Evolutionary conservation across 2,113 vertebrate genomes (phyloP).

Genomic region (Quiscalus mexicanus): DNA sequence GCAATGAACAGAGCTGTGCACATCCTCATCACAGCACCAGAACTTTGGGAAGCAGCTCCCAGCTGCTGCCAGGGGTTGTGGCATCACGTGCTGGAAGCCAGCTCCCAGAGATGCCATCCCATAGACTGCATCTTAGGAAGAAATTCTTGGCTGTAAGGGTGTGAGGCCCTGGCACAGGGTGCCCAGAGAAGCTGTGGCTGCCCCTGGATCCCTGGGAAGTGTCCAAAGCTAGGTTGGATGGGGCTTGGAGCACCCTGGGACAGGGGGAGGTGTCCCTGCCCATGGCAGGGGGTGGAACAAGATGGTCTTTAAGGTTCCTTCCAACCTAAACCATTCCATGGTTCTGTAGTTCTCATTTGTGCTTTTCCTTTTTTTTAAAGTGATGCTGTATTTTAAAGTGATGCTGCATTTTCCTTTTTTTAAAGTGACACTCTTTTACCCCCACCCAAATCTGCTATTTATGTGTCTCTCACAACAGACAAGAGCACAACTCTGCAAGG

Average conservation of each 20-base stretch:
- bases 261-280: not conserved
- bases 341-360: not conserved
- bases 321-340: not conserved
- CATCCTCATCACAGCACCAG: not conserved
- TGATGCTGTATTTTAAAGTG: not conserved
- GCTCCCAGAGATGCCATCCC: not conserved
- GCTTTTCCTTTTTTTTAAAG: not conserved
- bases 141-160: not conserved
- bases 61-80: not conserved
- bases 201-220: not conserved
- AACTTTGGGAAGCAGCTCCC: not conserved
- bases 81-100: not conserved
- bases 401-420: not conserved
- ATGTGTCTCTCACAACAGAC: not conserved
- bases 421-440: not conserved
- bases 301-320: not conserved
- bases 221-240: accelerated
- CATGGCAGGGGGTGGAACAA: accelerated
- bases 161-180: accelerated
- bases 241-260: not conserved
- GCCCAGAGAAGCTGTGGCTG: not conserved
- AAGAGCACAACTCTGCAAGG: not conserved
- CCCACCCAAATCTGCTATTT: not conserved
- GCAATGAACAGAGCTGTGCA: not conserved
- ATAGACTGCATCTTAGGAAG: accelerated